Evolutionary conservation across 2,797 vertebrate genomes (phyloP).

Genomic region (Sparus aurata): DNA sequence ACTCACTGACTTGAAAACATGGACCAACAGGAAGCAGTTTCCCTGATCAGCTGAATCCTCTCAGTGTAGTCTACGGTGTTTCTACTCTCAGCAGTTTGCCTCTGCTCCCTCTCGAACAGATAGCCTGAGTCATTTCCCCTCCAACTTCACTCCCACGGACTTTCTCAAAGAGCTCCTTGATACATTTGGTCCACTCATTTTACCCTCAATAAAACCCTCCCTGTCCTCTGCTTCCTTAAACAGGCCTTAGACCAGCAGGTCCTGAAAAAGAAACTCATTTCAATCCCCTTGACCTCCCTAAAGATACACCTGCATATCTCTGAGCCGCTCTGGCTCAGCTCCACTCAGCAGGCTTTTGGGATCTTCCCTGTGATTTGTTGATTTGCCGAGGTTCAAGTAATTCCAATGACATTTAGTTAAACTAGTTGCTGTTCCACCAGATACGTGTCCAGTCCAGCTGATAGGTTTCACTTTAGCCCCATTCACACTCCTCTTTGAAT

Average conservation of each 20-base stretch:
- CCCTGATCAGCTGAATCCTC: slow-evolving; percentile 12
- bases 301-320: slow-evolving; percentile 43
- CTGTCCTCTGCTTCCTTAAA: slow-evolving; percentile 62
- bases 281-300: slow-evolving; percentile 51
- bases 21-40: slow-evolving; percentile 26
- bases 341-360: too few relatives aligned
- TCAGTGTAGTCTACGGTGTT: slow-evolving; percentile 48
- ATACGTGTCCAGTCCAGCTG: too few relatives aligned
- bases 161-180: slow-evolving; percentile 74
- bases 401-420: slow-evolving; percentile 35
- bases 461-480: too few relatives aligned
- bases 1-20: neutral
- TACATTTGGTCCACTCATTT: slow-evolving; percentile 61
- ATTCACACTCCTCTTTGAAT: too few relatives aligned
- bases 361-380: slow-evolving; percentile 66
- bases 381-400: slow-evolving; percentile 44
- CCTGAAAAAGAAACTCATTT: slow-evolving; percentile 31
- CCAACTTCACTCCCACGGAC: slow-evolving; percentile 61
- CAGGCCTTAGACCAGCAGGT: slow-evolving; percentile 33
- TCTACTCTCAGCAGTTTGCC: slow-evolving; percentile 49
- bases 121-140: slow-evolving; percentile 66
- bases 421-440: neutral
- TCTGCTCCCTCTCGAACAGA: slow-evolving; percentile 54
- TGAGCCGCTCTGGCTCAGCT: slow-evolving; percentile 10
- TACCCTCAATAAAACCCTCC: slow-evolving; percentile 63